Base-by-base conservation (phyloP, 2,888 invertebrate genomes). In the Spialia ferax region DNA sequence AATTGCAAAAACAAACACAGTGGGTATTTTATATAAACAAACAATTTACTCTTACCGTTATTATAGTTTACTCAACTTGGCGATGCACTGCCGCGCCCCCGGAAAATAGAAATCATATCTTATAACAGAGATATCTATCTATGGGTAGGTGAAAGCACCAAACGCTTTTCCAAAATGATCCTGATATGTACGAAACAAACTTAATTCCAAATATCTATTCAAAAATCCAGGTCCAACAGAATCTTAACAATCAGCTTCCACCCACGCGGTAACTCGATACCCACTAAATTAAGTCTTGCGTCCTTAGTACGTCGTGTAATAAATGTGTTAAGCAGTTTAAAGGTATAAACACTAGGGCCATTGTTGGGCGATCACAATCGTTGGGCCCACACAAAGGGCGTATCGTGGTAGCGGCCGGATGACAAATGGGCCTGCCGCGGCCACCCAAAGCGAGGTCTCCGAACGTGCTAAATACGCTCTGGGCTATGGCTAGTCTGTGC, bases 271-370 rank as follows among this genome's bases (percentile, higher is more conserved):
- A 84, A 85, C 80, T 73, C 72, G 82, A 86, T 80, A 77, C 78
- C 75, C 73, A 71, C 73, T 71, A 69, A 75, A 75, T 76, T 73
- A 75, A 75, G 74, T 77, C 75, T 69, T 72, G 77, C 72, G 70
- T 73, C 64, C 70, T 66, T 74, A 59, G 63, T 56, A 42, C 26
- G 29, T 26, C 48, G 59, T 60, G 77, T 87, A 89, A 90, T 85
- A 88, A 89, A 91, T 88, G 89, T 87, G 88, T 88, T 85, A 89
- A 90, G 83, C 87, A 85, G 81, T 87, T 88, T 84, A 83, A 83
- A 82, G 77, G 78, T 83, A 86, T 82, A 86, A 88, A 86, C 88
- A 88, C 86, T 85, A 83, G 80, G 75, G 61, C 78, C 80, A 88
- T 90, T 90, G 91, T 90, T 86, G 76, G 69, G 70, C 78, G 88